Base-by-base conservation (phyloP, 2,797 vertebrate genomes). In the Scolopax bukidnonensis region DNA sequence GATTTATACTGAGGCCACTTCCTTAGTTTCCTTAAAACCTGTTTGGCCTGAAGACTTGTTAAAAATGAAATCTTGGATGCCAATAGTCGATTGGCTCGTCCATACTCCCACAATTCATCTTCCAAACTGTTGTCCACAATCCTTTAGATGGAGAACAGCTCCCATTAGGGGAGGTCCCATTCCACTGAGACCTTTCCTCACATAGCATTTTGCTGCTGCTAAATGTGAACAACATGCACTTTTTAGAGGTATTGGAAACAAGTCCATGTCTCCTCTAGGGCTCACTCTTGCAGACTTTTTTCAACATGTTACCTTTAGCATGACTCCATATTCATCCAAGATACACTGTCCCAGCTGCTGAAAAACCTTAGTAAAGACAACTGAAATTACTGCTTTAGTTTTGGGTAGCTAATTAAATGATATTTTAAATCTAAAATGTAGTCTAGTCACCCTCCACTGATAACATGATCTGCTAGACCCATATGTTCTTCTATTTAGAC, bases 221-320 rank as follows among this genome's bases (percentile, higher is more conserved):
- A 53, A 71, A 50, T 57, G 27, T 61, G 59, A 77, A 56, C 43
- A 75, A 25, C 30, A 79, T 56, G 36, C 33, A 64, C 27, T 68
- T 95, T 91, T 87, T 75, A 81, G 61, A 91, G 8, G 32, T 33
- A 40, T 40, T 87, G 41, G 40, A 87, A 84, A 89, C 59, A 64
- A 33, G 47, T 51, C 50, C 45, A 11, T 45, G 40, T 82, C 67
- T 90, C 47, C 54, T 69, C 43, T 74, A 64, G 69, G 78, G 50
- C 38, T 94, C 59, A 61, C 17, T 86, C 41, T 32, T 82, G 24
- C 25, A 64, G 76, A 6, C 36, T 18, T 24, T 80, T 89, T 89
- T 53, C 75, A 59, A 64, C 5, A 23, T 17, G 47, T 79, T 69
- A 60, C 40, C 45, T 68, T 84, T 32, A 68, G 11, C 21, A 45